Evolutionary conservation across 2,797 vertebrate genomes (phyloP), one percentile per base, ranked within the genome.

Genomic region (Pipistrellus pipistrellus): DNA sequence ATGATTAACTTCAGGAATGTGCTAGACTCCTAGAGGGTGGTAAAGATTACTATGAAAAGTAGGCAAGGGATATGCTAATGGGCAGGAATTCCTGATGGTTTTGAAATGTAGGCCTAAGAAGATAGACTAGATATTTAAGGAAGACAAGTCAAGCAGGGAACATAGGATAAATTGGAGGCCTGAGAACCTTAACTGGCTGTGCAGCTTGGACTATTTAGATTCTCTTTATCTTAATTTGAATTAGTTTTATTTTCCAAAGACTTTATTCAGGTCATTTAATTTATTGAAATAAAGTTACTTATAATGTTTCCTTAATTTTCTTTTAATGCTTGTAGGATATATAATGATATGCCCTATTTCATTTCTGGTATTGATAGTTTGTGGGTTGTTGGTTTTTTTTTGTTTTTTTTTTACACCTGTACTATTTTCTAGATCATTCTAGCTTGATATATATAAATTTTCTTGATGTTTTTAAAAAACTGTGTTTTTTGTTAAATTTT

Each of bases 221-320:
- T 94, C 83, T 68, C 66, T 51, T 91, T 72, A 32, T 91, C 38
- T 87, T 55, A 68, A 7, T 68, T 95, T 97, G 81, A 21, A 35
- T 68, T 82, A 92, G 30, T 46, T 78, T 9, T 68, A 27, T 78
- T 86, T 92, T 89, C 89, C 38, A 80, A 57, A 87, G 64, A 57
- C 17, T 90, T 64, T n/a, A 27, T 71, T 90, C 23, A 44, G 69
- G 38, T 90, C 23, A 53, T 87, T 30, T 84, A 68, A 73, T 38
- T 72, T 69, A n/a, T 46, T 87, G 62, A 35, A n/a, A 41, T 77
- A 53, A 84, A 86, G 57, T 80, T 93, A 17, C 72, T 62, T 8
- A 51, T 23, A 55, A 20, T 84, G 25, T 76, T 68, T 72, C 8
- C 3, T 27, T 64, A 41, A 53, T 72, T 89, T 78, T 20, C 25